Evolutionary conservation across 2,113 vertebrate genomes (phyloP).

Genomic region (Hippopotamus amphibius): DNA sequence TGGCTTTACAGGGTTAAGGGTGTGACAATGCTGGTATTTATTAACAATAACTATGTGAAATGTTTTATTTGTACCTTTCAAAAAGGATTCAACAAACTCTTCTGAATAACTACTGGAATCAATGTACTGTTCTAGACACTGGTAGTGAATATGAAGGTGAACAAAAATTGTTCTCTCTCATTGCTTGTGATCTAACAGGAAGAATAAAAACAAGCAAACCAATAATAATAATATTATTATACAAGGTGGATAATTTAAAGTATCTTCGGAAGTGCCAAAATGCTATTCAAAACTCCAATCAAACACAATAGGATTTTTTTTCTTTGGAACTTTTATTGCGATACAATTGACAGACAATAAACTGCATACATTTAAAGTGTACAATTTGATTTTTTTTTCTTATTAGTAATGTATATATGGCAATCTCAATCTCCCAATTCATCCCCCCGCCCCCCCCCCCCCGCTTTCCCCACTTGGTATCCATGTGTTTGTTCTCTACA

Average conservation of each 20-base stretch:
- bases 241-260: neutral
- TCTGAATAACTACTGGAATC: neutral
- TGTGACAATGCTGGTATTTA: neutral
- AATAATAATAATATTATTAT: neutral
- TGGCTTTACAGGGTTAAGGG: neutral
- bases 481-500: too few relatives aligned
- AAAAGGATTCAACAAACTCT: conserved; percentile 25
- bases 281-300: conserved; percentile 12
- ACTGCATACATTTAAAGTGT: too few relatives aligned
- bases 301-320: conserved; percentile 15
- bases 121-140: conserved; percentile 30
- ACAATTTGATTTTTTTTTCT: too few relatives aligned
- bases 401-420: too few relatives aligned
- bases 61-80: conserved; percentile 25
- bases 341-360: too few relatives aligned
- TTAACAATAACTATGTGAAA: neutral
- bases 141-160: neutral
- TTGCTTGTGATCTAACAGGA: neutral
- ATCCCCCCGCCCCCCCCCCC: too few relatives aligned
- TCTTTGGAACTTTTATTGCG: too few relatives aligned
- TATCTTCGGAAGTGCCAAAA: conserved; percentile 25
- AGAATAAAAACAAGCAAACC: conserved; percentile 26
- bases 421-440: too few relatives aligned
- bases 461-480: too few relatives aligned
- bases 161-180: neutral